Evolutionary conservation across 2,797 vertebrate genomes (phyloP).

Genomic region (Cossypha heuglini): DNA sequence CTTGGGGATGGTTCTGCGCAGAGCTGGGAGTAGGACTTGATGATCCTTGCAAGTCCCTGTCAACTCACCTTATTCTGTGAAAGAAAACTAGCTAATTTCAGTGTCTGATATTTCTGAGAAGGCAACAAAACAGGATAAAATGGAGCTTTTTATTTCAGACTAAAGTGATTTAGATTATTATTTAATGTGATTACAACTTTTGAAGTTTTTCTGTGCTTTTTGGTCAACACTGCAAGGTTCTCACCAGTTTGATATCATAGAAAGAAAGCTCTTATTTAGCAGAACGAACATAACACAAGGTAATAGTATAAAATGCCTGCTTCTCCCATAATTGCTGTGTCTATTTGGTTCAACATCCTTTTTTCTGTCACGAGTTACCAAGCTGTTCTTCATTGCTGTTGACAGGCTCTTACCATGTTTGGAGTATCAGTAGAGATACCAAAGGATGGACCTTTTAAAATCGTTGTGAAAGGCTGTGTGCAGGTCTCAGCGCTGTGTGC

Average conservation of each 20-base stretch:
- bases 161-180: background rate
- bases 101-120: background rate
- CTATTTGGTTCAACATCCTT: background rate
- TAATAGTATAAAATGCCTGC: accelerated
- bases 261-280: too few relatives aligned
- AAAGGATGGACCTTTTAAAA: background rate
- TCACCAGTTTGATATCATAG: background rate
- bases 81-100: background rate
- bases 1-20: background rate
- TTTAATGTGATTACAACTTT: background rate
- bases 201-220: background rate
- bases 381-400: background rate
- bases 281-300: accelerated
- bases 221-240: background rate
- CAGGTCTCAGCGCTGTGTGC: background rate
- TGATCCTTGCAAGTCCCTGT: background rate
- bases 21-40: background rate
- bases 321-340: background rate
- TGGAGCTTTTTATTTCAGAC: background rate
- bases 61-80: background rate
- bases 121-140: background rate
- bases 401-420: accelerated
- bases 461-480: accelerated
- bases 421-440: background rate
- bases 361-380: background rate